Percentiles rank a stretch among this genome's conserved stretches.
Conservation (phyloP, 1,140 invertebrate genomes). For the Drosophila tani region DNA sequence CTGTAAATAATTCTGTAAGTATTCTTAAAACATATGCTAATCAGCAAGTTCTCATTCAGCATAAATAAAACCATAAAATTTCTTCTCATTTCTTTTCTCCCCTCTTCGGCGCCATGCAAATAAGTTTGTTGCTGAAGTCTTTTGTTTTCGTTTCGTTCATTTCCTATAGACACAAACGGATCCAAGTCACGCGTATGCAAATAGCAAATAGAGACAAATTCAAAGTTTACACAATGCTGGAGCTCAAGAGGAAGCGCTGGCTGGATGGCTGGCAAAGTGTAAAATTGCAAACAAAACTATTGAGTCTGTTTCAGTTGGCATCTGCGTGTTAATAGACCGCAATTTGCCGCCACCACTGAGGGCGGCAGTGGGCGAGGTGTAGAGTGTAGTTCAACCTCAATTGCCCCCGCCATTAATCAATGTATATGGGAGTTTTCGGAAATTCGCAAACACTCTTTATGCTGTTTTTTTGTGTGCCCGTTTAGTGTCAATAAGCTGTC, state of each 20-base stretch:
- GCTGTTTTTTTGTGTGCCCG: constrained; percentile 14
- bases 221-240: constrained; percentile 33
- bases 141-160: constrained; percentile 38
- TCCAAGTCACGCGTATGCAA: constrained; percentile 49
- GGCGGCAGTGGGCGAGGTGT: constrained; percentile 15
- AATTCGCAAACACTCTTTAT: constrained; percentile 19
- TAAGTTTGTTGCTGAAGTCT: constrained; percentile 48
- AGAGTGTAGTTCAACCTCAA: constrained; percentile 45
- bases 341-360: constrained; percentile 44
- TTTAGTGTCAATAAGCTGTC: constrained; percentile 79
- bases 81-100: not conserved
- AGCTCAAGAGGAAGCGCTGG: constrained; percentile 7
- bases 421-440: constrained; percentile 12
- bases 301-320: constrained; percentile 48
- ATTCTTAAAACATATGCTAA: constrained; percentile 4
- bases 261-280: constrained; percentile 14
- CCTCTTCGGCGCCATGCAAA: constrained; percentile 7
- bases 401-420: constrained; percentile 29
- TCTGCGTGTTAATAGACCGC: constrained; percentile 67
- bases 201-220: constrained; percentile 32
- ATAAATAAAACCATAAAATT: constrained; percentile 27
- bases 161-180: constrained; percentile 27
- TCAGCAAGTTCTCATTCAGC: not conserved
- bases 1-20: not conserved
- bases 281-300: constrained; percentile 47